Conservation (phyloP, 2,797 vertebrate species). For the Lacerta bilineata region DNA sequence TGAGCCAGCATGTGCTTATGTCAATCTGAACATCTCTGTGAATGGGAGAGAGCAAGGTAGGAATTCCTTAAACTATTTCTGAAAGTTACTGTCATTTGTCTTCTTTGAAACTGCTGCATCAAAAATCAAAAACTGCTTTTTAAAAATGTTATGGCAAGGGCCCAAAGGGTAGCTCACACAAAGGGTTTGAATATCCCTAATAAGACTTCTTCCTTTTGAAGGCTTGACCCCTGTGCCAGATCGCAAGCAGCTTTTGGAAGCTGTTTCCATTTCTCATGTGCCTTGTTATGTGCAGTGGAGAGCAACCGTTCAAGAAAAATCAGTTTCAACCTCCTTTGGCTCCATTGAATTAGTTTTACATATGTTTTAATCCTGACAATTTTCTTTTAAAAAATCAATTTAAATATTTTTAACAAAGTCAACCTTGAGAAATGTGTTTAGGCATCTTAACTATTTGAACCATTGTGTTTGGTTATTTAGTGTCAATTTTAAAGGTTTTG, state of each 20-base stretch:
- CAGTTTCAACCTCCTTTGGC: background rate
- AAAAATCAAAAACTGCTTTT: too few species aligned
- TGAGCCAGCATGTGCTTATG: slow-evolving; percentile 89
- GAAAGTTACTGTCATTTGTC: background rate
- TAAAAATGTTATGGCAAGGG: background rate
- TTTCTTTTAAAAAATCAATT: background rate
- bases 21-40: slow-evolving; percentile 88
- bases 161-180: background rate
- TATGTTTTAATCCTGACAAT: background rate
- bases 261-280: background rate
- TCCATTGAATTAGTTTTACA: background rate
- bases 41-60: slow-evolving; percentile 90
- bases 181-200: background rate
- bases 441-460: background rate
- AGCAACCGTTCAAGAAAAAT: background rate
- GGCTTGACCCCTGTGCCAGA: background rate
- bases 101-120: slow-evolving; percentile 1
- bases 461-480: background rate
- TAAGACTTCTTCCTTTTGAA: background rate
- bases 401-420: background rate
- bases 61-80: slow-evolving; percentile 11
- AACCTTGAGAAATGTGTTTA: background rate
- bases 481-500: background rate
- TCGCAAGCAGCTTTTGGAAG: background rate
- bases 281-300: background rate